A percentile compares a stretch with the other conserved stretches of the same genome.
Evolutionary conservation across 2,888 invertebrate genomes (phyloP).

Genomic region (Panopea generosa): DNA sequence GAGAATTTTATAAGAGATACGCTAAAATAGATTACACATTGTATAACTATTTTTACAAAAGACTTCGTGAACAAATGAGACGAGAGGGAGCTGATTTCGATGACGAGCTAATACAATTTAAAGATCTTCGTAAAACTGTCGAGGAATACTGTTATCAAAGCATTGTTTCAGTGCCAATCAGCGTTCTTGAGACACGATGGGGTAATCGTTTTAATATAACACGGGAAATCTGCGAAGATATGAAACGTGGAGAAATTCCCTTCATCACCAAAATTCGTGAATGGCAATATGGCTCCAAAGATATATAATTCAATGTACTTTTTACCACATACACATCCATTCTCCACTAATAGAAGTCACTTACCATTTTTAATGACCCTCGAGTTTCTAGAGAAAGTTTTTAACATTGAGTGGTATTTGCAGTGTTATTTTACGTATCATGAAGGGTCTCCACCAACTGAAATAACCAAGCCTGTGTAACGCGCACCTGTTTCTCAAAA

Average conservation of each 20-base stretch:
- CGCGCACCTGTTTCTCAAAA: too few species aligned
- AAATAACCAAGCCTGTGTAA: too few species aligned
- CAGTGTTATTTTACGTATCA: too few species aligned
- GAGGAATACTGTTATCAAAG: constrained; percentile 50
- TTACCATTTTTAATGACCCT: too few species aligned
- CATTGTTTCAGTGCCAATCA: constrained; percentile 1
- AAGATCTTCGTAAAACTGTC: constrained; percentile 39
- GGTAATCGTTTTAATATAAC: constrained; percentile 41
- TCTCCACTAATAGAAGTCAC: too few species aligned
- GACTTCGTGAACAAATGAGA: constrained; percentile 48
- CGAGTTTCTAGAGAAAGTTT: too few species aligned
- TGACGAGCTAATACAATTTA: constrained; percentile 55
- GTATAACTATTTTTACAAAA: constrained; percentile 46
- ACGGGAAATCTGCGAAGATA: constrained; percentile 33
- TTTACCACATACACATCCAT: too few species aligned
- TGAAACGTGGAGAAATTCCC: constrained; percentile 47
- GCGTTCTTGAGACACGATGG: constrained; percentile 39
- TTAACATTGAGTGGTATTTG: too few species aligned
- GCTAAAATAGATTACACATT: constrained; percentile 47
- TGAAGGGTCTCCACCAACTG: too few species aligned
- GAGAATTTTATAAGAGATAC: constrained; percentile 46
- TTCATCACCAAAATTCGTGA: constrained; percentile 48
- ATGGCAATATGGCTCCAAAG: constrained; percentile 50
- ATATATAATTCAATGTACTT: too few species aligned
- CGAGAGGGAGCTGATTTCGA: constrained; percentile 53